Conservation (phyloP, 1,140 invertebrate genomes). For the Tyrophagus putrescentiae region DNA sequence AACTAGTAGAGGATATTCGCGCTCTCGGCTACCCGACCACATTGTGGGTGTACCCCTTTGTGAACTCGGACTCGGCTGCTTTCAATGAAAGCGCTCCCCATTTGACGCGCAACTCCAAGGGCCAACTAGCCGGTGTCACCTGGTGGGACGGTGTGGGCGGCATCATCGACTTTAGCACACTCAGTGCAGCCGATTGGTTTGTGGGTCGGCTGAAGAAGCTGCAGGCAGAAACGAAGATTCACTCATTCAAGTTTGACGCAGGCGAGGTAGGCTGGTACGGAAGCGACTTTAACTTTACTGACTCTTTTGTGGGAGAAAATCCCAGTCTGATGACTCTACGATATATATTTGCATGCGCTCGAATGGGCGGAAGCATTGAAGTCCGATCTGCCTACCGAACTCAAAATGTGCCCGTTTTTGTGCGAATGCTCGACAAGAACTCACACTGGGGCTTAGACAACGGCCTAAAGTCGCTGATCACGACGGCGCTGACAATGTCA, state of each 20-base stretch:
- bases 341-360: constrained; percentile 47
- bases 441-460: constrained; percentile 62
- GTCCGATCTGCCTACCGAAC: constrained; percentile 49
- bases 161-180: constrained; percentile 61
- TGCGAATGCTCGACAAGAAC: constrained; percentile 73
- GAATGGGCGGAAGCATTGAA: constrained; percentile 52
- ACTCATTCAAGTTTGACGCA: constrained; percentile 83
- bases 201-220: constrained; percentile 43
- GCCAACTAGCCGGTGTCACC: constrained; percentile 41
- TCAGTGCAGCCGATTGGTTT: constrained; percentile 57
- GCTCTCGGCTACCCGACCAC: constrained; percentile 52
- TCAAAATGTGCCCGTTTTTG: constrained; percentile 59
- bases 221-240: constrained; percentile 47
- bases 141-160: constrained; percentile 70
- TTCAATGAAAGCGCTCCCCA: constrained; percentile 33
- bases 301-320: constrained; percentile 35
- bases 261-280: constrained; percentile 51
- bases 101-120: constrained; percentile 27
- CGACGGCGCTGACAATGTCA: constrained; percentile 48
- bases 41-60: constrained; percentile 77
- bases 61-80: constrained; percentile 53
- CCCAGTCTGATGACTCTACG: constrained; percentile 46
- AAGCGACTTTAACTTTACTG: constrained; percentile 27
- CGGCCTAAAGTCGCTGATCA: constrained; percentile 57
- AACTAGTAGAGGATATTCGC: constrained; percentile 42